These are phyloP conservation scores for Ptychodera flava DNA, from an alignment of 35 echinoderm and acorn worm genomes.

Conservation along the genomic window DNA sequence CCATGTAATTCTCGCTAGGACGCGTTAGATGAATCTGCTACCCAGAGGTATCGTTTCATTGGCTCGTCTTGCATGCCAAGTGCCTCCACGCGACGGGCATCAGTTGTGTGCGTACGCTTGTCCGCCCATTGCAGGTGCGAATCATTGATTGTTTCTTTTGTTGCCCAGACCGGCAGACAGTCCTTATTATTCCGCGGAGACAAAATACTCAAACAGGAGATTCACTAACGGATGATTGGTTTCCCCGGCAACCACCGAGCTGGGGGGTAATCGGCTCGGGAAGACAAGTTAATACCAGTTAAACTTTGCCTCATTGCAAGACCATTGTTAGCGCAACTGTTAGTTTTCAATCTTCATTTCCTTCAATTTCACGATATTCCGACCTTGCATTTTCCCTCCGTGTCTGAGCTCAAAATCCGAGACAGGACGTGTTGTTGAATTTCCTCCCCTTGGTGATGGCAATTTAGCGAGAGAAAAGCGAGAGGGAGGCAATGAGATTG, in stretches of 20 bases:
- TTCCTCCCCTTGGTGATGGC: too few species aligned
- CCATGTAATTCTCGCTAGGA: neutral
- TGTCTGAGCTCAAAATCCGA: too few species aligned
- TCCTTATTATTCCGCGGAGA: neutral
- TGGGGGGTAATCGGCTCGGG: too few species aligned
- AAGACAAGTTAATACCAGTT: neutral
- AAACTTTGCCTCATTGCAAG: too few species aligned
- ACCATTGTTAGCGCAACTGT: neutral
- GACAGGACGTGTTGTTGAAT: too few species aligned
- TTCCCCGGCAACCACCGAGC: neutral
- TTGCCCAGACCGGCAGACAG: neutral
- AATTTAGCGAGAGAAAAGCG: too few species aligned
- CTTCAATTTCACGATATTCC: too few species aligned
- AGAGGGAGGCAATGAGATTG: too few species aligned
- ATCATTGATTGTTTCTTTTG: neutral
- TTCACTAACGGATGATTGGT: neutral
- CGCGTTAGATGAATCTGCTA: neutral
- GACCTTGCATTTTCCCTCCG: too few species aligned
- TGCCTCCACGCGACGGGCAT: too few species aligned
- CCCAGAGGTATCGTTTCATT: neutral
- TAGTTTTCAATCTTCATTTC: neutral
- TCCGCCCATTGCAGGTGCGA: too few species aligned
- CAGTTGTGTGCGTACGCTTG: too few species aligned
- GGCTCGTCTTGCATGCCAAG: neutral
- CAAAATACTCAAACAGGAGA: neutral